A percentile compares a stretch with the other conserved stretches of the same genome.
Evolutionary conservation across 1,140 invertebrate genomes (phyloP).

Genomic region (Drosophila bifasciata): DNA sequence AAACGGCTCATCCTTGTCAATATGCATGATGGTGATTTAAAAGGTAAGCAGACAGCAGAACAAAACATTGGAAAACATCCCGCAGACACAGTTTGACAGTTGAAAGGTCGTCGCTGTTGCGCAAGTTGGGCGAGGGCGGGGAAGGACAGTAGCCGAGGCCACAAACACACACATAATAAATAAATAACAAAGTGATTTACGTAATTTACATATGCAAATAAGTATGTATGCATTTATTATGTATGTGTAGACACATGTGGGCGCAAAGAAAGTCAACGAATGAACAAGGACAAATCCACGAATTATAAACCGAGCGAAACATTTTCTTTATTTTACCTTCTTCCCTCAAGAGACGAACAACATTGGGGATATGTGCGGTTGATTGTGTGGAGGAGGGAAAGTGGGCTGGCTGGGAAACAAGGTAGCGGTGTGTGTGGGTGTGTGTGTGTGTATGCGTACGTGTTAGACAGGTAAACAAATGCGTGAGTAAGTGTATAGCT

Average conservation of each 20-base stretch:
- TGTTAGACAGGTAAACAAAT: constrained; percentile 34
- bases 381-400: constrained; percentile 11
- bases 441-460: constrained; percentile 23
- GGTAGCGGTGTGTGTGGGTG: constrained; percentile 17
- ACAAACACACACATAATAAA: constrained; percentile 49
- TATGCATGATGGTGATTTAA: constrained; percentile 64
- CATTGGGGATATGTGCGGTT: constrained; percentile 11
- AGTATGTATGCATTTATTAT: constrained; percentile 11
- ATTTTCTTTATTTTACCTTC: constrained; percentile 1
- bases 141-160: constrained; percentile 33
- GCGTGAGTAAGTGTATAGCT: constrained; percentile 22
- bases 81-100: constrained; percentile 31
- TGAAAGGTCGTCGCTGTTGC: constrained; percentile 40
- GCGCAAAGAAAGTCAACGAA: constrained; percentile 16
- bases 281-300: constrained; percentile 18
- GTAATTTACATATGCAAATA: not conserved
- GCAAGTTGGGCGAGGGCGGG: not conserved
- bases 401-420: constrained; percentile 3
- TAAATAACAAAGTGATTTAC: constrained; percentile 34
- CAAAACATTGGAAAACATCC: constrained; percentile 19
- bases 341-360: constrained; percentile 36
- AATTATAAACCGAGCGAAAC: constrained; percentile 5
- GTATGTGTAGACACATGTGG: not conserved
- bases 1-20: constrained; percentile 59
- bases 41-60: constrained; percentile 72